Evolutionary conservation across 2,888 invertebrate species (phyloP).

Genomic region (Autographa pulchrina): DNA sequence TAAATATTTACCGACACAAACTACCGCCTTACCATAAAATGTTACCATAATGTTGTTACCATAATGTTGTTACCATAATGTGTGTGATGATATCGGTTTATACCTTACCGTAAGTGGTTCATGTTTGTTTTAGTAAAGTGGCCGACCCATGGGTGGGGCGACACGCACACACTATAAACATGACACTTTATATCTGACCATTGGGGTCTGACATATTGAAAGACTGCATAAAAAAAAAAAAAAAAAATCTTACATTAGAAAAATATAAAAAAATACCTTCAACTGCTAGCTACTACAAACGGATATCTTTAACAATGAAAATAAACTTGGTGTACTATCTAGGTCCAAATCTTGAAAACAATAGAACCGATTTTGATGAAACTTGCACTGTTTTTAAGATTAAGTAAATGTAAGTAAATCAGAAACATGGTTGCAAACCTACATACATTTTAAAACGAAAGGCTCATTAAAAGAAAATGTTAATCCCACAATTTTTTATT

Average conservation of each 20-base stretch:
- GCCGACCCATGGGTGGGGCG: conserved; percentile 20
- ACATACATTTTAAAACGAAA: too few species aligned
- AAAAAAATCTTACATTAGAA: too few species aligned
- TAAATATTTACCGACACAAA: background rate
- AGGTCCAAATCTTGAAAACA: too few species aligned
- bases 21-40: conserved; percentile 3
- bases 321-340: too few species aligned
- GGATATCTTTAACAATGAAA: too few species aligned
- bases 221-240: background rate
- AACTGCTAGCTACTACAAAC: too few species aligned
- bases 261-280: too few species aligned
- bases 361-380: too few species aligned
- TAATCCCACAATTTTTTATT: background rate
- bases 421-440: too few species aligned
- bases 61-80: conserved; percentile 22
- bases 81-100: conserved; percentile 26
- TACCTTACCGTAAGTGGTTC: conserved; percentile 37
- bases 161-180: background rate
- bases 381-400: too few species aligned
- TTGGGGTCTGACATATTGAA: background rate
- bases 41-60: conserved; percentile 27
- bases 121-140: conserved; percentile 45
- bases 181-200: background rate
- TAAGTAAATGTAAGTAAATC: too few species aligned
- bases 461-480: background rate